phyloP scores from a whole-genome alignment of 2,888 invertebrate species.

The Drosophila vallismaia region DNA sequence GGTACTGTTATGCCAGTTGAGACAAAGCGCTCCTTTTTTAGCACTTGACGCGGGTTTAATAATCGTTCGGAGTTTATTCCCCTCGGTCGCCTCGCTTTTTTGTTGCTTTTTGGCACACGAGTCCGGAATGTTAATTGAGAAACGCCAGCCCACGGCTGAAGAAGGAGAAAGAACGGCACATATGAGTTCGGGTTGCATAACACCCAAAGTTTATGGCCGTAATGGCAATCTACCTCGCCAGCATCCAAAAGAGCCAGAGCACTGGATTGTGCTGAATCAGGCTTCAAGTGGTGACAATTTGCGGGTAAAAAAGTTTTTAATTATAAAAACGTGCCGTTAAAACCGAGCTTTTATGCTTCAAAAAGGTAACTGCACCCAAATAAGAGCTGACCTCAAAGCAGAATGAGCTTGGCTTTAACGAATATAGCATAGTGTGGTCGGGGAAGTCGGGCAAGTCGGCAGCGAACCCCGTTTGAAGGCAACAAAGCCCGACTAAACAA shows the following conservation, averaged over 20 bases:
- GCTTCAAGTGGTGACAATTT: conserved; percentile 35
- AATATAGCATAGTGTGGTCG: conserved; percentile 2
- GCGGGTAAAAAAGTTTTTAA: conserved; percentile 31
- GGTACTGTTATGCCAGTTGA: background rate
- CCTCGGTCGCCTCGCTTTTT: background rate
- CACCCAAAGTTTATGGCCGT: conserved; percentile 18
- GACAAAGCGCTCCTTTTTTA: background rate
- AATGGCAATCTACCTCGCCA: conserved; percentile 21
- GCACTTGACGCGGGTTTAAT: background rate
- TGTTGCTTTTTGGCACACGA: background rate
- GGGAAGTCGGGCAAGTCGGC: background rate
- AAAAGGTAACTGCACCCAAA: conserved; percentile 41
- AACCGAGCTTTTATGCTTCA: conserved; percentile 8
- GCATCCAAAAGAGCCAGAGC: conserved; percentile 7
- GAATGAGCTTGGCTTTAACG: conserved; percentile 4
- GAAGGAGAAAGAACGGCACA: conserved; percentile 23
- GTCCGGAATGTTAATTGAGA: conserved; percentile 26
- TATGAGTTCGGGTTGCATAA: conserved; percentile 25
- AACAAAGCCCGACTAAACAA: conserved; percentile 19
- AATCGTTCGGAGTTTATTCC: conserved; percentile 17
- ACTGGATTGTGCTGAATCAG: conserved; percentile 18
- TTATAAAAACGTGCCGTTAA: conserved; percentile 43
- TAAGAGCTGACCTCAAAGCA: conserved; percentile 26
- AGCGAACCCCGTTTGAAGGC: conserved; percentile 31
- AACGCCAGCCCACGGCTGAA: background rate